Base-by-base conservation (phyloP, 2,113 vertebrate species). In the Gracilinanus agilis region DNA sequence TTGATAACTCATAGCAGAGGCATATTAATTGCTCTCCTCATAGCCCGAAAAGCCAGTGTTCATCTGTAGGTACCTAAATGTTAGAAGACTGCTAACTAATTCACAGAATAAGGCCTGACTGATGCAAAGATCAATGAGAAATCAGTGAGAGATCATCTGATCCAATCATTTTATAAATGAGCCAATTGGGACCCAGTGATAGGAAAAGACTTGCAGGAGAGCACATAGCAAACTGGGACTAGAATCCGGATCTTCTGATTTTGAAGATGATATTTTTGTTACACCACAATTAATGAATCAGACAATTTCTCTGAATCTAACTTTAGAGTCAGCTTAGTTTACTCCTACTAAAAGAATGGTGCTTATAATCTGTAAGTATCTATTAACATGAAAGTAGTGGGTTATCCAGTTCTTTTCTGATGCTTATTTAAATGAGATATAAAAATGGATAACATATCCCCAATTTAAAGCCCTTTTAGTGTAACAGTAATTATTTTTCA, bases 251-350 rank as follows among this genome's bases (percentile, higher is more conserved):
- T 11, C 4, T 11, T 29, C 29, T 75, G 8, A n/a, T 93, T 94
- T 40, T 40, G n/a, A 40, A 40, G 9, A 23, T 19, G 40, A 75
- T 21, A 75, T 34, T n/a, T 88, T 44, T 9, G n/a, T 40, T 56
- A 1, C 56, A 6, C 24, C 29, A 21, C 88, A 89, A 16, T 25
- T n/a, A 13, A 49, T 54, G 29, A 83, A 91, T 90, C 25, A 34
- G 93, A 53, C 90, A 40, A 9, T 91, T 58, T 75, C n/a, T 88
- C n/a, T n/a, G 67, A n/a, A 54, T 95, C 93, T 95, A 27, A 55
- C 44, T 92, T 75, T 89, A 53, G 92, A 91, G 49, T 25, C 24
- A 90, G 53, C 61, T 92, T 89, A 91, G 54, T 53, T 53, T 92
- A 55, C 44, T 89, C 34, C n/a, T 83, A 90, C 34, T 92, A 61